These are phyloP conservation scores for Ailuropoda melanoleuca DNA, from an alignment of 2,113 vertebrate genomes.

Conservation along the genomic window DNA sequence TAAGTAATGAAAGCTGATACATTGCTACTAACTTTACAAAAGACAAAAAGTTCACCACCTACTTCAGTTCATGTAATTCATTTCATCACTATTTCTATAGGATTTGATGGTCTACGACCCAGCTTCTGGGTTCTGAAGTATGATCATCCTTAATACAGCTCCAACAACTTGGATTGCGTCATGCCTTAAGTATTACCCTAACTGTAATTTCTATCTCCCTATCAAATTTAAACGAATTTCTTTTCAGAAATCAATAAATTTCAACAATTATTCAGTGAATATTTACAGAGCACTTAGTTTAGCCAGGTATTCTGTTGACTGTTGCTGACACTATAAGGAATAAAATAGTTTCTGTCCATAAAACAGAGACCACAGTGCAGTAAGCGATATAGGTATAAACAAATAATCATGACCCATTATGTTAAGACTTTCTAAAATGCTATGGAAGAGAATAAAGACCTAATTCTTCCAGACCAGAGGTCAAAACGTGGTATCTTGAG, in stretches of 20 bases:
- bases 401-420: background rate
- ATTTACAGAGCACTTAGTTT: background rate
- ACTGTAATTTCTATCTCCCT: background rate
- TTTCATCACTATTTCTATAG: background rate
- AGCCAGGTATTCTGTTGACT: background rate
- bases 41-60: background rate
- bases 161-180: background rate
- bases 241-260: background rate
- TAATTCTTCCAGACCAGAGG: background rate
- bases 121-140: background rate
- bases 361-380: background rate
- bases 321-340: background rate
- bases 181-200: background rate
- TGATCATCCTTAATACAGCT: background rate
- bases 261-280: background rate
- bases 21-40: background rate
- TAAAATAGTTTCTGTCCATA: background rate
- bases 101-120: background rate
- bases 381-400: background rate
- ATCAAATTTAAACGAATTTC: slow-evolving; percentile 6
- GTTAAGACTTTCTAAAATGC: background rate
- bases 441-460: background rate
- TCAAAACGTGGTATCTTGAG: background rate
- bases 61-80: background rate
- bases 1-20: background rate